These are phyloP conservation scores for Pocillopora meandrina DNA, from an alignment of 92 coral and sea anemone species.

Conservation along the genomic window DNA sequence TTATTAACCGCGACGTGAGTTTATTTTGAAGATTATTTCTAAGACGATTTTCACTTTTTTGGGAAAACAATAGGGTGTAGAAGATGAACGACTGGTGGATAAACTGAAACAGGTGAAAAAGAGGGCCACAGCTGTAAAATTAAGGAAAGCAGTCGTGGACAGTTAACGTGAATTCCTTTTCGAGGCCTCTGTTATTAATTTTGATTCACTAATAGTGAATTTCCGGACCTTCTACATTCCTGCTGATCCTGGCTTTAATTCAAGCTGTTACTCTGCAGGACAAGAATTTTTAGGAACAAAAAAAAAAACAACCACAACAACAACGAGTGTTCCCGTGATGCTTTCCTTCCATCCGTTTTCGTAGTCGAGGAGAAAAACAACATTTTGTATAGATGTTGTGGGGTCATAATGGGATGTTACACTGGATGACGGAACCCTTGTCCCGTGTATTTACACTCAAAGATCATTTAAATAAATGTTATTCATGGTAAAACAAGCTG, in stretches of 20 bases:
- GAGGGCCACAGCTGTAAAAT: constrained; percentile 6
- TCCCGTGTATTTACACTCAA: no score
- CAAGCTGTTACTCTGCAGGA: constrained; percentile 18
- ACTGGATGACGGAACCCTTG: no score
- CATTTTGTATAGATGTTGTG: no score
- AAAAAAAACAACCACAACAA: not conserved
- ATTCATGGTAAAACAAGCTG: no score
- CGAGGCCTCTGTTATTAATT: constrained; percentile 5
- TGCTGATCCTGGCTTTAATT: constrained; percentile 15
- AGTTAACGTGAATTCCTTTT: constrained; percentile 8
- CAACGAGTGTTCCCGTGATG: not conserved
- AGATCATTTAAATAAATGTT: no score
- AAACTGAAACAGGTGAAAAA: constrained; percentile 21
- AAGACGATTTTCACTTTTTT: not conserved
- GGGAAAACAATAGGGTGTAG: not conserved
- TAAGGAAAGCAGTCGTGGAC: not conserved
- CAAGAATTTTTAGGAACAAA: constrained; percentile 6
- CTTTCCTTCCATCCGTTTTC: not conserved
- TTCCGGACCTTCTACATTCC: constrained; percentile 38
- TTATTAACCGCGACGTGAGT: not conserved
- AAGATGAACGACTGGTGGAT: constrained; percentile 10
- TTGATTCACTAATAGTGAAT: constrained; percentile 16
- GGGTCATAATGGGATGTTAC: no score
- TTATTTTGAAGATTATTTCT: not conserved
- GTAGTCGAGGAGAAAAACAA: not conserved